These are phyloP conservation scores for Cyprinella venusta DNA, from an alignment of 2,797 vertebrate genomes.

Conservation along the genomic window DNA sequence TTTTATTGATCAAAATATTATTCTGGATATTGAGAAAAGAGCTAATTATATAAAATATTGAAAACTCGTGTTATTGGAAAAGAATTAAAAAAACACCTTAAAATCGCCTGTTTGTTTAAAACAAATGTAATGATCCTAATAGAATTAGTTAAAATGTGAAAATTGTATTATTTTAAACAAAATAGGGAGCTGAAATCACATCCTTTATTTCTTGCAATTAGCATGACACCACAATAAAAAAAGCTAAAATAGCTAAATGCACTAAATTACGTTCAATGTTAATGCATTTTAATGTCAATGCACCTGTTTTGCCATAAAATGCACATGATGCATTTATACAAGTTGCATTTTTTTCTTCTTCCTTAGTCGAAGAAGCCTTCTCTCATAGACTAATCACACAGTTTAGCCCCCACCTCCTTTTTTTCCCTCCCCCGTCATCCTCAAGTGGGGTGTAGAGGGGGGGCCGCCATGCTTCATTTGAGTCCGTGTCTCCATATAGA, in stretches of 20 bases:
- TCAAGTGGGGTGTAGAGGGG: constrained; percentile 41
- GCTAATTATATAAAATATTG: neutral
- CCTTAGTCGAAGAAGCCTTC: neutral
- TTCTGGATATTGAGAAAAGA: neutral
- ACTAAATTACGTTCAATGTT: neutral
- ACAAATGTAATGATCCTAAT: constrained; percentile 61
- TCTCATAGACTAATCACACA: constrained; percentile 39
- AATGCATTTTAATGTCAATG: neutral
- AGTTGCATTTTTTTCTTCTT: constrained; percentile 3
- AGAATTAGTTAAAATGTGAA: constrained; percentile 61
- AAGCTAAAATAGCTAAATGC: neutral
- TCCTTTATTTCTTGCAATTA: constrained; percentile 66
- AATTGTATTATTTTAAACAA: constrained; percentile 71
- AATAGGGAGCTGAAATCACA: constrained; percentile 60
- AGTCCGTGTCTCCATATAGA: constrained; percentile 45
- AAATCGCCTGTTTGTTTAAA: constrained; percentile 64
- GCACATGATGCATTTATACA: constrained; percentile 5
- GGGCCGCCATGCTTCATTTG: constrained; percentile 58
- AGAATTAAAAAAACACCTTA: neutral
- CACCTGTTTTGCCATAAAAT: neutral
- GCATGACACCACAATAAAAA: neutral
- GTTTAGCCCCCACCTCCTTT: constrained; percentile 42
- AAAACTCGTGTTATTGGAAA: neutral
- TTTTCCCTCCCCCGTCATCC: constrained; percentile 18
- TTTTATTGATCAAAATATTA: neutral